A percentile compares a stretch with the other conserved stretches of the same genome.
Conservation (phyloP, 2,888 invertebrate species). For the Ecliptopera silaceata region DNA sequence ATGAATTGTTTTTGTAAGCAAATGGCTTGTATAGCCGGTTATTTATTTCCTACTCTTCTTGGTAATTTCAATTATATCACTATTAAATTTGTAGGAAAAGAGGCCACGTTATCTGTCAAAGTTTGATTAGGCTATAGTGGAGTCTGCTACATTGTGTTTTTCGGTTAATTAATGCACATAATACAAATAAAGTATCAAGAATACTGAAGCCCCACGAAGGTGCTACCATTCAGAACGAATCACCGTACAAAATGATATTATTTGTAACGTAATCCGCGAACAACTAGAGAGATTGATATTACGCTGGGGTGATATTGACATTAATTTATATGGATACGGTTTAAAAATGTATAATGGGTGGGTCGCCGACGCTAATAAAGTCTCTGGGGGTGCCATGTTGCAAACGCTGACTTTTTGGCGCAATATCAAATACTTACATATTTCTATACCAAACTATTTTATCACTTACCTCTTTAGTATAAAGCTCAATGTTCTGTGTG, state of each 20-base stretch:
- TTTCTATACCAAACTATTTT: constrained; percentile 31
- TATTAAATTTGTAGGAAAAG: no score
- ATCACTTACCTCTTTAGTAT: constrained; percentile 15
- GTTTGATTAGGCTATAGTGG: no score
- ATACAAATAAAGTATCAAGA: constrained; percentile 55
- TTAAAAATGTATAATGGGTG: constrained; percentile 82
- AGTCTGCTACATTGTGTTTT: no score
- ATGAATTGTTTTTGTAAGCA: no score
- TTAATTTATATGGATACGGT: constrained; percentile 83
- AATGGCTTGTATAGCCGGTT: no score
- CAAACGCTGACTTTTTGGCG: constrained; percentile 53
- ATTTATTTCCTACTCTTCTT: no score
- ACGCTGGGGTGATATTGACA: constrained; percentile 80
- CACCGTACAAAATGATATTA: constrained; percentile 83
- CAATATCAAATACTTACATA: constrained; percentile 53
- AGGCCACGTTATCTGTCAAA: no score
- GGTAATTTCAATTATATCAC: no score
- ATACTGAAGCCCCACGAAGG: constrained; percentile 42
- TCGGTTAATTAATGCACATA: no score
- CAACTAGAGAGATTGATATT: constrained; percentile 80
- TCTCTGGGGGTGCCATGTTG: constrained; percentile 62
- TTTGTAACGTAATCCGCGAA: constrained; percentile 83
- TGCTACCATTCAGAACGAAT: constrained; percentile 80
- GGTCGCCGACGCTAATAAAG: constrained; percentile 76
- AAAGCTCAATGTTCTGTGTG: constrained; percentile 31